phyloP scores from a whole-genome alignment of 2,888 invertebrate species.

The Candidula unifasciata region DNA sequence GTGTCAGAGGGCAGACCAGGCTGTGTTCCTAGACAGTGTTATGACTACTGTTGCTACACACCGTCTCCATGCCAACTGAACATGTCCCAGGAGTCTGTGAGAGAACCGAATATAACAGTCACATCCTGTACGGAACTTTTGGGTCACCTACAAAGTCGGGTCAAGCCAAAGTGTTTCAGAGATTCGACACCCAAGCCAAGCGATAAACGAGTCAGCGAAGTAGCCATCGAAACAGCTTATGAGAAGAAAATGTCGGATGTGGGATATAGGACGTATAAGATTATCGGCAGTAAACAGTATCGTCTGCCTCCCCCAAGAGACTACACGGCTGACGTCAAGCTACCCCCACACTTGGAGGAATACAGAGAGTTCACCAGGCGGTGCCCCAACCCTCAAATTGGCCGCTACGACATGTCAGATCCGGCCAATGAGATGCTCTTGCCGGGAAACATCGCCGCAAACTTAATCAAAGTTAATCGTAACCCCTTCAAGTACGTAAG shows the following conservation, averaged over 20 bases:
- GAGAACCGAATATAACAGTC: no score
- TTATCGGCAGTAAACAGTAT: slow-evolving; percentile 38
- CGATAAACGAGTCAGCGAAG: background rate
- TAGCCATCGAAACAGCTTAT: background rate
- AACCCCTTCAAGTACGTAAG: slow-evolving; percentile 29
- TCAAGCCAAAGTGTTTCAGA: background rate
- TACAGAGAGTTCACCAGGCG: slow-evolving; percentile 43
- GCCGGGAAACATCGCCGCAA: slow-evolving; percentile 10
- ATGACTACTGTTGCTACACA: background rate
- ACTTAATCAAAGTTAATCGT: background rate
- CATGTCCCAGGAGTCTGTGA: no score
- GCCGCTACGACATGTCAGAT: slow-evolving; percentile 42
- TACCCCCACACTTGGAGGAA: slow-evolving; percentile 33
- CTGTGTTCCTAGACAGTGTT: background rate
- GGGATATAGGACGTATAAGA: slow-evolving; percentile 46
- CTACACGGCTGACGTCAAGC: background rate
- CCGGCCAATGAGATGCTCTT: slow-evolving; percentile 43
- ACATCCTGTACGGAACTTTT: background rate
- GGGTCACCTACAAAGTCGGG: background rate
- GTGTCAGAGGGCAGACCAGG: background rate
- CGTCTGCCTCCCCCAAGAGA: background rate
- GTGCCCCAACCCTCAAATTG: slow-evolving; percentile 25
- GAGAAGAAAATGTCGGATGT: no score
- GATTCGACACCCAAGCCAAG: no score
- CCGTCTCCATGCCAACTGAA: background rate